Percentiles rank a stretch among this genome's conserved stretches.
Conservation (phyloP, 2,888 invertebrate genomes). For the Merodon equestris region DNA sequence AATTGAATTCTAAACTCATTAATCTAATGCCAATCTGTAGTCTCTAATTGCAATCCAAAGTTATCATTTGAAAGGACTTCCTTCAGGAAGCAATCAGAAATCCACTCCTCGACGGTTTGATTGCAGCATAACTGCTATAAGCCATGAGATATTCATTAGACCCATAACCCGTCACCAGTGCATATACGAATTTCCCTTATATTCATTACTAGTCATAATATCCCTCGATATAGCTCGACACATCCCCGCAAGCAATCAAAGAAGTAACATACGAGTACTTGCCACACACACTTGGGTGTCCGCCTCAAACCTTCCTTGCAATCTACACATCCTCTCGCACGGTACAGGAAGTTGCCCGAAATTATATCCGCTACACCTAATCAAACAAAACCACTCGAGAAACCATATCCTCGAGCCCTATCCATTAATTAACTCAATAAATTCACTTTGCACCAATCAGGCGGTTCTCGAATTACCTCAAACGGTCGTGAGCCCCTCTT, state of each 20-base stretch:
- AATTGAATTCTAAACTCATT: too few species aligned
- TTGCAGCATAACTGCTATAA: too few species aligned
- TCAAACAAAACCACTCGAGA: constrained; percentile 56
- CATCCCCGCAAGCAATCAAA: constrained; percentile 27
- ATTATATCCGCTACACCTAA: constrained; percentile 45
- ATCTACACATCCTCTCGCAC: constrained; percentile 6
- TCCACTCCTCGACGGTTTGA: too few species aligned
- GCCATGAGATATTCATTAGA: constrained; percentile 23
- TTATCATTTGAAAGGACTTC: too few species aligned
- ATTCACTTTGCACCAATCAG: constrained; percentile 47
- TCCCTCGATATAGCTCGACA: too few species aligned
- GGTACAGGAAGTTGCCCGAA: too few species aligned
- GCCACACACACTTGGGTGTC: not conserved
- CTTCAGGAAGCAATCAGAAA: too few species aligned
- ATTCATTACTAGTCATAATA: constrained; percentile 32
- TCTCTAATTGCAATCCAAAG: too few species aligned
- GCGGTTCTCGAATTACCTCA: not conserved
- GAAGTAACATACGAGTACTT: constrained; percentile 3
- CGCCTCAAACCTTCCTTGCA: not conserved
- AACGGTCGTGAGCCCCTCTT: too few species aligned
- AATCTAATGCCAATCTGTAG: too few species aligned
- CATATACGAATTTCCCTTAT: constrained; percentile 3
- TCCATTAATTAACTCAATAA: constrained; percentile 56
- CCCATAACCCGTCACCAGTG: not conserved
- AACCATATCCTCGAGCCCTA: constrained; percentile 44